These are phyloP conservation scores for Lithophane semibrunnea DNA, from an alignment of 2,888 invertebrate species.

Conservation along the genomic window DNA sequence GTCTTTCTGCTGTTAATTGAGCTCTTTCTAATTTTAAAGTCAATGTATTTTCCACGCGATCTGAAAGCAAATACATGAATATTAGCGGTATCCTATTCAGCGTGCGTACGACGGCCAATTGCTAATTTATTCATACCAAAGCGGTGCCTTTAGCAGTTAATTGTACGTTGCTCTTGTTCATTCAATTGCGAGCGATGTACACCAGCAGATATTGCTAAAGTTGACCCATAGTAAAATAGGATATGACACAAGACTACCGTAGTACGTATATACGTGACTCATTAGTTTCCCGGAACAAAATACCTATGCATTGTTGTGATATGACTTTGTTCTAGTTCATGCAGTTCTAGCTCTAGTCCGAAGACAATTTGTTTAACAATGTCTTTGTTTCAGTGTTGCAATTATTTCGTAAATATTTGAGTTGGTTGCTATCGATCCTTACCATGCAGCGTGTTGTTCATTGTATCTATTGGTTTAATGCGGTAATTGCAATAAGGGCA, in stretches of 20 bases:
- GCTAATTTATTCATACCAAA: constrained; percentile 75
- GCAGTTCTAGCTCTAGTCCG: constrained; percentile 28
- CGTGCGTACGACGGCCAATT: constrained; percentile 66
- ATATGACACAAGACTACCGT: constrained; percentile 82
- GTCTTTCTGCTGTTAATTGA: constrained; percentile 87
- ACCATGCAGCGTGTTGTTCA: background rate
- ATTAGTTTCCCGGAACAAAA: constrained; percentile 72
- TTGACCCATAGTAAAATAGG: constrained; percentile 84
- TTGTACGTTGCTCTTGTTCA: constrained; percentile 80
- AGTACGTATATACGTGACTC: constrained; percentile 67
- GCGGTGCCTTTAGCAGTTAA: constrained; percentile 82
- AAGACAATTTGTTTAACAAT: constrained; percentile 40
- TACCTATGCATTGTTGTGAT: constrained; percentile 58
- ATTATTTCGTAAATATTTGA: constrained; percentile 36
- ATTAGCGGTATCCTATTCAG: constrained; percentile 73
- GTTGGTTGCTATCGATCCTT: constrained; percentile 12
- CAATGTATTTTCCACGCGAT: constrained; percentile 86
- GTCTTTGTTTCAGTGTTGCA: constrained; percentile 25
- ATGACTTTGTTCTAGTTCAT: constrained; percentile 44
- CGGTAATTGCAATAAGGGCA: background rate
- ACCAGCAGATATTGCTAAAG: constrained; percentile 82
- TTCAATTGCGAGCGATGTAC: constrained; percentile 80
- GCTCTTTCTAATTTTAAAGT: constrained; percentile 86
- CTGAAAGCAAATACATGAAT: constrained; percentile 78
- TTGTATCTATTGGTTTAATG: background rate